These are phyloP conservation scores for Clarias pachynema DNA, from an alignment of 2,797 vertebrate genomes.

Conservation along the genomic window DNA sequence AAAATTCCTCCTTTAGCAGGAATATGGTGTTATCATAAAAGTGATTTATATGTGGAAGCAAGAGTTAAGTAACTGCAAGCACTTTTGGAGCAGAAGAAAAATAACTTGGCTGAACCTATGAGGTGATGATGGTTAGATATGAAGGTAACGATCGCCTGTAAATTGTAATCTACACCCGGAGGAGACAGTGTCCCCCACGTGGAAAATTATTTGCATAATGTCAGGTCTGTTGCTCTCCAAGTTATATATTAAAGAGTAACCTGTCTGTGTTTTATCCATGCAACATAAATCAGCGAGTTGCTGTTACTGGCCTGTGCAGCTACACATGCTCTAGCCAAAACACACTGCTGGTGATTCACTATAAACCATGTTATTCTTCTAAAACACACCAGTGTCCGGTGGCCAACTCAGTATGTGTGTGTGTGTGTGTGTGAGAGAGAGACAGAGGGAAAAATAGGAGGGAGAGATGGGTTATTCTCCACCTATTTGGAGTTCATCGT, in stretches of 20 bases:
- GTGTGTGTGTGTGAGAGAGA: no score
- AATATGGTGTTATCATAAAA: conserved; percentile 28
- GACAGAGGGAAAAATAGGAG: neutral
- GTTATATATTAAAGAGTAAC: conserved; percentile 46
- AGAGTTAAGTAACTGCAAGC: conserved; percentile 34
- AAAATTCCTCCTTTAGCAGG: conserved; percentile 18
- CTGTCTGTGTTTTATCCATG: conserved; percentile 37
- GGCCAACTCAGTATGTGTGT: conserved; percentile 25
- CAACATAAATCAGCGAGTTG: conserved; percentile 45
- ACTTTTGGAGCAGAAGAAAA: conserved; percentile 37
- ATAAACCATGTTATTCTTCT: conserved; percentile 48
- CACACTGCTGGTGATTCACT: conserved; percentile 49
- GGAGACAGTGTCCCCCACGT: conserved; percentile 17
- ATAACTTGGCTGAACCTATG: conserved; percentile 39
- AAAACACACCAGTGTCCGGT: conserved; percentile 58
- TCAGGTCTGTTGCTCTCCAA: conserved; percentile 41
- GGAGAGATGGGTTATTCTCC: conserved; percentile 13
- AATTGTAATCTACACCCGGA: conserved; percentile 43
- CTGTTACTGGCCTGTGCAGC: conserved; percentile 35
- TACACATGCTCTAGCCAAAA: conserved; percentile 35
- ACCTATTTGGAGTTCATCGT: conserved; percentile 4
- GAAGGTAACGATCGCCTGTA: conserved; percentile 35
- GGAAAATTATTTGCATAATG: conserved; percentile 47
- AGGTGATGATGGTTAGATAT: conserved; percentile 36
- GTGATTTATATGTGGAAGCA: conserved; percentile 27